Evolutionary conservation across 2,888 invertebrate species (phyloP), one percentile per base, ranked within the genome.

Genomic region (Hermodice carunculata): DNA sequence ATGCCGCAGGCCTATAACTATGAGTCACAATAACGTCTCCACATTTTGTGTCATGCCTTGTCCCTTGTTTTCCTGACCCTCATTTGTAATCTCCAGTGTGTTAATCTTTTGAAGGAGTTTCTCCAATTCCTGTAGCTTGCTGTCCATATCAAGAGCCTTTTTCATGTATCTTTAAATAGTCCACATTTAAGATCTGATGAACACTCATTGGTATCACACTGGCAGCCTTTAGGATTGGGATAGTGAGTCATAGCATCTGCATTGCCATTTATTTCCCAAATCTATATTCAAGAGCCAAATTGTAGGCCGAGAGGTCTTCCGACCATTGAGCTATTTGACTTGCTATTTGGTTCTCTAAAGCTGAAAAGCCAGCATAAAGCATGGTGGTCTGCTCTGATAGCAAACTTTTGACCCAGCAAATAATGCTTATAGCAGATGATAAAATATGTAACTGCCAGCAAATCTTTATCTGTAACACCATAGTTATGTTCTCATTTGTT

Each of bases 401-500:
- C 28, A 24, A 58, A 58, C 48, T 29, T 4, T 31, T 31, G n/a
- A 8, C 58, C 58, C 29, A 43, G 34, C 17, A 58, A 26, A 22
- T 58, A 58, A 14, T 58, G 37, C 19, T 48, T 29, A 29, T 37
- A 58, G 22, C 32, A 32, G 19, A 34, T 48, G 3, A 40, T 58
- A 26, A 58, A 37, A 22, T 17, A 28, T 6, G 29, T 43, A 3
- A 64, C 46, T 2, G 64, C 64, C 28, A 64, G 31, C n/a, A 65
- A 46, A 26, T 65, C 61, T 28, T n/a, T 4, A 8, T 46, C 17
- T 34, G 57, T 64, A 24, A 52, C 40, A n/a, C 60, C 61, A 46
- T 61, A 60, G 40, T 64, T 59, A 11, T 46, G 24, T 34, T 64
- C 53, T 6, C 60, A 26, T 3, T 28, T 14, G 3, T 28, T 28